A percentile compares a stretch with the other conserved stretches of the same genome.
These are phyloP conservation scores for Bruchidius siliquastri DNA, from an alignment of 2,888 invertebrate genomes.

Conservation along the genomic window DNA sequence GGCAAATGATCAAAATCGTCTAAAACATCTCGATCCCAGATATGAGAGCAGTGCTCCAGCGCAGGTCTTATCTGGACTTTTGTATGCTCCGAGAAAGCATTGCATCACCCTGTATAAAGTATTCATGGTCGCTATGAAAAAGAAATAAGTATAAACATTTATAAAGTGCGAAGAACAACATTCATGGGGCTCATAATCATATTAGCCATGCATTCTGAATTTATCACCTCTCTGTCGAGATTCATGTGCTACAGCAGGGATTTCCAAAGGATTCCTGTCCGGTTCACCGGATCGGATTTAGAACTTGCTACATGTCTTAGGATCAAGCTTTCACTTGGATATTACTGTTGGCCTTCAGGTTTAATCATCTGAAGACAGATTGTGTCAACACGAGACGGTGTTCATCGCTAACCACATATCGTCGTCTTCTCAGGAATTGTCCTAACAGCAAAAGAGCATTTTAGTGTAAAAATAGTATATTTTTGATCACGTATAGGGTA, in stretches of 20 bases:
- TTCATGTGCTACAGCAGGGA: neutral
- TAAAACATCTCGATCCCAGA: too few relatives aligned
- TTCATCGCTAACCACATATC: too few relatives aligned
- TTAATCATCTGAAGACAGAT: neutral
- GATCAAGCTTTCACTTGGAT: neutral
- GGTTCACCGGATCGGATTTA: neutral
- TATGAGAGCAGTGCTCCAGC: too few relatives aligned
- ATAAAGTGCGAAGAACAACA: constrained; percentile 31
- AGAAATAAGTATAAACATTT: constrained; percentile 24
- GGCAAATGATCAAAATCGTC: too few relatives aligned
- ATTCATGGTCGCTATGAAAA: constrained; percentile 8
- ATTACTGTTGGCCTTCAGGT: neutral
- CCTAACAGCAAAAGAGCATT: too few relatives aligned
- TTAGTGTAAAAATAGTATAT: too few relatives aligned
- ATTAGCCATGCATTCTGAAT: constrained; percentile 28
- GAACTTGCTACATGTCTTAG: neutral
- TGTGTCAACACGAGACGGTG: neutral
- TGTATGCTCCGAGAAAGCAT: too few relatives aligned
- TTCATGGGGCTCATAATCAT: constrained; percentile 30
- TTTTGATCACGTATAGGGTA: too few relatives aligned
- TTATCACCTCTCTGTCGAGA: constrained; percentile 25
- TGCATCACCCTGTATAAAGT: neutral
- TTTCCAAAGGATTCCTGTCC: neutral
- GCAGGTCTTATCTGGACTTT: too few relatives aligned
- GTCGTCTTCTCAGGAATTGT: too few relatives aligned